phyloP scores from a whole-genome alignment of 2,113 vertebrate species.

The Merops nubicus region DNA sequence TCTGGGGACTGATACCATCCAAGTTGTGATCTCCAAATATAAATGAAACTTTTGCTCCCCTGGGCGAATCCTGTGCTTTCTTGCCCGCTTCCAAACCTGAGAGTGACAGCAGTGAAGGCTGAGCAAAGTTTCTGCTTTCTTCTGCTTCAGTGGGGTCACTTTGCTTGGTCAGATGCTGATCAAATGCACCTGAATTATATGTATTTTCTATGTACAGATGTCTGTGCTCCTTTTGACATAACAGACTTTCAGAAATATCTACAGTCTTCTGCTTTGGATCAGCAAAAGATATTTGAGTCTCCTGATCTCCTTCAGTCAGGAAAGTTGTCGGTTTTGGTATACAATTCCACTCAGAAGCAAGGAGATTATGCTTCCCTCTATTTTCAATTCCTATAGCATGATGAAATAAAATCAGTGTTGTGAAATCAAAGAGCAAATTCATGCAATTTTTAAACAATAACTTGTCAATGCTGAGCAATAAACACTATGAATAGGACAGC shows the following conservation, averaged over 20 bases:
- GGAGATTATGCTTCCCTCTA: constrained; percentile 86
- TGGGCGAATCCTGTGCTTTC: constrained; percentile 88
- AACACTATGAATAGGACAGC: background rate
- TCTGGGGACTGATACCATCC: constrained; percentile 87
- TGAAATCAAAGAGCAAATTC: constrained; percentile 10
- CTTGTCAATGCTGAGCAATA: background rate
- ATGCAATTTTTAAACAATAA: background rate
- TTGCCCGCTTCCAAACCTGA: constrained; percentile 80
- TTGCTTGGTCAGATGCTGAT: constrained; percentile 79
- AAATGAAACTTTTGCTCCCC: constrained; percentile 96
- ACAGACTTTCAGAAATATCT: constrained; percentile 79
- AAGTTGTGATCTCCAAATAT: constrained; percentile 94
- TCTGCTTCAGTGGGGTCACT: constrained; percentile 80
- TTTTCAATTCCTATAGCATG: constrained; percentile 80
- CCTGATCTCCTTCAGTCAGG: constrained; percentile 83
- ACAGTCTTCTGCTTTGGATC: constrained; percentile 84
- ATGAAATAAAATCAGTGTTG: constrained; percentile 20
- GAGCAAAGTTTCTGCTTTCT: constrained; percentile 81
- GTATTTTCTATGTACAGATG: constrained; percentile 86
- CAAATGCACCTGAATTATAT: constrained; percentile 78
- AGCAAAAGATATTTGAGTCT: constrained; percentile 81
- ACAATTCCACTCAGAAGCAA: constrained; percentile 88
- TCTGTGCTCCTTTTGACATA: constrained; percentile 84
- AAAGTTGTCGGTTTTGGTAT: constrained; percentile 88
- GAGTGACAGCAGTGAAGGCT: constrained; percentile 82